phyloP scores from a whole-genome alignment of 92 coral and sea anemone genomes.

The Actinernus sp. region DNA sequence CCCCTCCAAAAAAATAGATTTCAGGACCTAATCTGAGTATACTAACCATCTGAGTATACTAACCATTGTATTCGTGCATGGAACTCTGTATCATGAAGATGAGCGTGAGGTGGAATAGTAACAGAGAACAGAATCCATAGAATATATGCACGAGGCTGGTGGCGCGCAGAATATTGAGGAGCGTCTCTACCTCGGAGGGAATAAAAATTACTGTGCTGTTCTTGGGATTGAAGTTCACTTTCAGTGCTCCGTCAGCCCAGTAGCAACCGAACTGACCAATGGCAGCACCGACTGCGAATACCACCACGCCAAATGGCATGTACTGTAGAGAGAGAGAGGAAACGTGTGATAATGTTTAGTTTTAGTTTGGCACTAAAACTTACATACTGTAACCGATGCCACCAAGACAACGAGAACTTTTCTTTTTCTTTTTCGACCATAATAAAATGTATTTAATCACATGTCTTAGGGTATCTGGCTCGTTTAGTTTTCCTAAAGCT shows the following conservation, averaged over 20 bases:
- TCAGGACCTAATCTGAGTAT: too few species aligned
- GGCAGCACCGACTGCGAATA: constrained; percentile 89
- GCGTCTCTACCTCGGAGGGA: constrained; percentile 63
- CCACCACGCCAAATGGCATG: constrained; percentile 67
- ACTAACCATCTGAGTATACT: too few species aligned
- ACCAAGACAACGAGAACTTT: too few species aligned
- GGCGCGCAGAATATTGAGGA: constrained; percentile 83
- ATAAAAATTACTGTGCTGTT: constrained; percentile 52
- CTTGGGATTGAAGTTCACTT: constrained; percentile 68
- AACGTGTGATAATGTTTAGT: too few species aligned
- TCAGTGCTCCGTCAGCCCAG: constrained; percentile 80
- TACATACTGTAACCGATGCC: too few species aligned
- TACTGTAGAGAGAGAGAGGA: constrained; percentile 32
- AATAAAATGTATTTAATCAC: too few species aligned
- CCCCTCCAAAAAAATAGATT: too few species aligned
- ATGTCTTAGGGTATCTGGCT: too few species aligned
- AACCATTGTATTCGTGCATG: constrained; percentile 89
- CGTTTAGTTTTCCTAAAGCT: too few species aligned
- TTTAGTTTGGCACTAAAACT: too few species aligned
- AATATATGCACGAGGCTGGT: constrained; percentile 86
- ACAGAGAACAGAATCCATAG: constrained; percentile 83
- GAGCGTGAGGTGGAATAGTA: constrained; percentile 82
- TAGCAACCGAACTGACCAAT: constrained; percentile 96
- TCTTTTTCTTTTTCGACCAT: too few species aligned
- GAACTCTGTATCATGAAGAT: constrained; percentile 94